phyloP scores from a whole-genome alignment of 2,888 invertebrate genomes.

The Brachycybe producta region DNA sequence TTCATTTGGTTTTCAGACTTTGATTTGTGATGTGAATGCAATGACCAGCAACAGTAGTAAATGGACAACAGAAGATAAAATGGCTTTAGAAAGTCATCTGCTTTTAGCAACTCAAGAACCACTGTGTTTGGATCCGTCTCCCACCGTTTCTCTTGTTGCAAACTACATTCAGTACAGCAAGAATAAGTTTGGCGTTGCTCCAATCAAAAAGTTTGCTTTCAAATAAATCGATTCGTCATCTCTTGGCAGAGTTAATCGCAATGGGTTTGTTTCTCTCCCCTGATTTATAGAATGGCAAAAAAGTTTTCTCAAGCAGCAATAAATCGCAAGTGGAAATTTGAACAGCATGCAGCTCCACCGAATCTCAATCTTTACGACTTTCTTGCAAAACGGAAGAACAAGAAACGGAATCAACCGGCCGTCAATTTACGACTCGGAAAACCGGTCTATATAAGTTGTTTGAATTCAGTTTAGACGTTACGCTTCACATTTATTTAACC shows the following conservation, averaged over 20 bases:
- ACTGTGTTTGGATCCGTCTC: slow-evolving; percentile 77
- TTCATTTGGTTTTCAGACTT: slow-evolving; percentile 39
- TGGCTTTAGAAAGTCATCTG: slow-evolving; percentile 68
- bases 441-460: background rate
- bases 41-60: slow-evolving; percentile 40
- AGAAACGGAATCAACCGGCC: slow-evolving; percentile 3
- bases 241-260: background rate
- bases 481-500: background rate
- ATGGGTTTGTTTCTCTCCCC: background rate
- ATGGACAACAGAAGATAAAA: slow-evolving; percentile 62
- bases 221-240: slow-evolving; percentile 11
- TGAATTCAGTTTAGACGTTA: background rate
- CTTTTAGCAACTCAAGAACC: slow-evolving; percentile 74
- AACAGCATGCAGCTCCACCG: slow-evolving; percentile 65
- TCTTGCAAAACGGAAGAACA: slow-evolving; percentile 27
- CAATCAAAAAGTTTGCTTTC: slow-evolving; percentile 12
- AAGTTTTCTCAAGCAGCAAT: slow-evolving; percentile 48
- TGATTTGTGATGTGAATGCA: slow-evolving; percentile 50
- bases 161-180: slow-evolving; percentile 61
- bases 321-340: slow-evolving; percentile 75
- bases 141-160: slow-evolving; percentile 59
- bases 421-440: background rate
- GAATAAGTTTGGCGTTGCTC: slow-evolving; percentile 47
- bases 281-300: slow-evolving; percentile 22
- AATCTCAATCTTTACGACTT: slow-evolving; percentile 63